phyloP scores from a whole-genome alignment of 2,113 vertebrate genomes.

The Gorsachius goisagi region DNA sequence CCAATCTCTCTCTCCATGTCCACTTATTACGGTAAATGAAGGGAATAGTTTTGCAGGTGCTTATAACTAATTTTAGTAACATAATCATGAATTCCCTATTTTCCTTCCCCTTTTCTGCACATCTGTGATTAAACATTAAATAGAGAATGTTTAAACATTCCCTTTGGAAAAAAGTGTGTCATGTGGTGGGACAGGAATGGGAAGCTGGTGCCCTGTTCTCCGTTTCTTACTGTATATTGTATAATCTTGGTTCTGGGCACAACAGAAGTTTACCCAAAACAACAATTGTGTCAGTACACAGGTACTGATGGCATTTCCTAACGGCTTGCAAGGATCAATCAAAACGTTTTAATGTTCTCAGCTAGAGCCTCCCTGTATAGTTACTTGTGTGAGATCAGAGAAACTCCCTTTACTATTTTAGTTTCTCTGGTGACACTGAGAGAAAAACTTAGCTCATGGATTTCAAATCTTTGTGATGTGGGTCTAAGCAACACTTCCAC shows the following conservation, averaged over 20 bases:
- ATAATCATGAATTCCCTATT: not conserved
- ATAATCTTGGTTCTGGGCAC: not conserved
- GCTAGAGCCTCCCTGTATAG: not conserved
- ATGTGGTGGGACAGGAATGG: slow-evolving; percentile 35
- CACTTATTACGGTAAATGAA: not conserved
- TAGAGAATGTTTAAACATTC: slow-evolving; percentile 32
- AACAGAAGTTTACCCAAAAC: not conserved
- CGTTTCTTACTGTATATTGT: not conserved
- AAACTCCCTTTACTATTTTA: not conserved
- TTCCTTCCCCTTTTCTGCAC: not conserved
- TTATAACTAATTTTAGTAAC: not conserved
- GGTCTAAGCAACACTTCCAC: not conserved
- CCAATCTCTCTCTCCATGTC: not conserved
- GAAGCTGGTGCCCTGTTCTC: not conserved
- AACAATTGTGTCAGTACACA: not conserved
- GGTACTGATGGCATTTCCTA: slow-evolving; percentile 27
- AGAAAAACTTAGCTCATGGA: not conserved
- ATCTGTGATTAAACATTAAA: slow-evolving; percentile 6
- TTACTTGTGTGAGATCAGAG: not conserved
- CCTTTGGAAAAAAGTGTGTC: slow-evolving; percentile 37
- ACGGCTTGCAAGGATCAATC: not conserved
- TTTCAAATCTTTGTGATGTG: not conserved
- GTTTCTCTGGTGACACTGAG: not conserved
- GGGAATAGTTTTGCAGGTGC: not conserved
- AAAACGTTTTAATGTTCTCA: not conserved